Conservation (phyloP, 1,140 invertebrate species). For the Bombus difficillimus region DNA sequence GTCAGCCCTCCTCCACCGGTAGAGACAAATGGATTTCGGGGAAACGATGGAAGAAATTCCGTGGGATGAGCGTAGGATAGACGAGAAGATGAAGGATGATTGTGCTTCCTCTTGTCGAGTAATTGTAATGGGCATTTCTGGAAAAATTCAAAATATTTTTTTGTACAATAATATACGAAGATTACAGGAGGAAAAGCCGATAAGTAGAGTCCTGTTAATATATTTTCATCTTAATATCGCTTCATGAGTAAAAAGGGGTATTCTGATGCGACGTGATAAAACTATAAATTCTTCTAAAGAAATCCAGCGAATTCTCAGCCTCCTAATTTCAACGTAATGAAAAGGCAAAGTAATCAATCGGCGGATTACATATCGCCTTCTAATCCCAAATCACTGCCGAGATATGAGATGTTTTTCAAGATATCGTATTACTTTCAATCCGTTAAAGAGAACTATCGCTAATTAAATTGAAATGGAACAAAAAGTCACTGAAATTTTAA, state of each 20-base stretch:
- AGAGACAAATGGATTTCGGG: conserved; percentile 52
- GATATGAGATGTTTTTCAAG: not conserved
- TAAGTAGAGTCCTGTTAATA: too few species aligned
- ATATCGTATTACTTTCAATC: not conserved
- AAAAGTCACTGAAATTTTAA: not conserved
- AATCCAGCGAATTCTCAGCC: not conserved
- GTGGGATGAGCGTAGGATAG: not conserved
- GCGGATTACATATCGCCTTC: not conserved
- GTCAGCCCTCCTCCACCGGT: not conserved
- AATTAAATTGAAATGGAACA: not conserved
- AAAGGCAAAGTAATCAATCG: not conserved
- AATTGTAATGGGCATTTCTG: not conserved
- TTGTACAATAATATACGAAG: not conserved
- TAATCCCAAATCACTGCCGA: not conserved
- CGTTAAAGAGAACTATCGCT: not conserved
- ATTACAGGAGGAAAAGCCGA: not conserved
- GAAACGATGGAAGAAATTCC: conserved; percentile 29
- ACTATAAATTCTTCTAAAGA: not conserved
- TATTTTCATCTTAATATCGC: too few species aligned
- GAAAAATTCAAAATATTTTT: too few species aligned
- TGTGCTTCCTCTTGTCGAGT: not conserved
- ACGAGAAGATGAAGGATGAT: not conserved
- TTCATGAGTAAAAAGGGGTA: too few species aligned
- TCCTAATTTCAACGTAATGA: not conserved
- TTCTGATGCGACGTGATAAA: too few species aligned